Evolutionary conservation across 2,888 invertebrate species (phyloP).

Genomic region (Lasioglossum villosulum): DNA sequence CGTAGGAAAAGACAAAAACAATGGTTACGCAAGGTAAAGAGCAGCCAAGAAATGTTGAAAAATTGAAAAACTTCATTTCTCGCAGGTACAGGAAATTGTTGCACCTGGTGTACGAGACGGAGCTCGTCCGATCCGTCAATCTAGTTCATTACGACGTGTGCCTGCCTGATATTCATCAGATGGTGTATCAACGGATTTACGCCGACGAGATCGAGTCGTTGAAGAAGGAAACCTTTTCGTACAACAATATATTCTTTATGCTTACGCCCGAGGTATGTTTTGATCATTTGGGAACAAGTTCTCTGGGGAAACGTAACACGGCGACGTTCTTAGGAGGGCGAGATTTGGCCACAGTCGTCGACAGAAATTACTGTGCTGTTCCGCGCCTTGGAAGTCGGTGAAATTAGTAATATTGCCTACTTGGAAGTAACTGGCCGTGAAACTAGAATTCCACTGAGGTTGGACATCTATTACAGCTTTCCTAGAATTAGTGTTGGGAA

Average conservation of each 20-base stretch:
- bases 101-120: conserved; percentile 63
- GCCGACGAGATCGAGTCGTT: conserved; percentile 82
- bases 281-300: neutral
- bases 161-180: conserved; percentile 65
- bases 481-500: neutral
- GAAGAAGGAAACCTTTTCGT: conserved; percentile 80
- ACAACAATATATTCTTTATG: conserved; percentile 82
- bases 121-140: conserved; percentile 63
- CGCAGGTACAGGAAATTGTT: conserved; percentile 66
- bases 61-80: neutral
- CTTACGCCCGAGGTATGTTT: conserved; percentile 86
- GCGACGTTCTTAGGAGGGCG: conserved; percentile 85
- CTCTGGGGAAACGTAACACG: neutral
- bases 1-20: too few species aligned
- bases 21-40: too few species aligned
- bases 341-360: conserved; percentile 87
- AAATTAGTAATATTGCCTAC: conserved; percentile 85
- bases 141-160: conserved; percentile 74
- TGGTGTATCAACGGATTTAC: conserved; percentile 84
- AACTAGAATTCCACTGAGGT: conserved; percentile 85
- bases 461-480: conserved; percentile 17
- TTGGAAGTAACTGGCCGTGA: conserved; percentile 87
- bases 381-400: conserved; percentile 86
- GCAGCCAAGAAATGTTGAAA: neutral
- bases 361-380: conserved; percentile 86